Base-by-base conservation (phyloP, 2,888 invertebrate species). In the Drymonia ruficornis region DNA sequence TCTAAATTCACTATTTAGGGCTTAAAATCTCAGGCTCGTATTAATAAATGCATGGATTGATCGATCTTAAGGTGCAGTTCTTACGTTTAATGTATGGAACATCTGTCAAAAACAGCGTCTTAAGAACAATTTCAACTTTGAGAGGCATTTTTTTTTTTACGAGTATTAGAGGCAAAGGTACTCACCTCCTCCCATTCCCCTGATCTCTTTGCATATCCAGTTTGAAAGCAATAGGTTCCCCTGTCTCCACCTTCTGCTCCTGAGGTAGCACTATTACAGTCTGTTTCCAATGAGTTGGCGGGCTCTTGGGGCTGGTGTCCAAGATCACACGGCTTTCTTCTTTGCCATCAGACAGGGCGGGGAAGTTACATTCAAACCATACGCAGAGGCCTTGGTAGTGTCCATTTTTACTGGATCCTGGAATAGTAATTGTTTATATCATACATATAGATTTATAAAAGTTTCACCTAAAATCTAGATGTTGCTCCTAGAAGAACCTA, bases 201-300 rank as follows among this genome's bases (percentile, higher is more conserved):
- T 72, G 67, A 46, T 93, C 91, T 75, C 94, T 93, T 19, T 81
- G 93, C 80, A 97, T 92, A 34, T 89, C 83, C 46, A 97, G 83
- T 74, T 95, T 93, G 83, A 95, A 96, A 16, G 95, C 95, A 44
- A 97, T 91, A 0, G 96, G 96, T 62, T 95, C 94, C 0, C 93
- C 93, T 52, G 78, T 67, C 12, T 90, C 95, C 49, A 95, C 94
- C 55, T 88, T 81, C 19, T 94, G 87, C 53, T 94, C 92, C 18
- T 94, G 83, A 0, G 98, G 97, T 45, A 98, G 84, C 1, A 97
- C 94, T 63, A 98, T 95, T 0, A 98, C 94, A 0, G 98, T 98
- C 85, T 99, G 98, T 78, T 98, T 97, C 99, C 99, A 99, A 88
- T 99, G 99, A 0, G 99, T 99, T 18, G 93, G 89, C 0, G 94